Conservation (phyloP, 2,113 vertebrate genomes). For the Scopus umbretta region DNA sequence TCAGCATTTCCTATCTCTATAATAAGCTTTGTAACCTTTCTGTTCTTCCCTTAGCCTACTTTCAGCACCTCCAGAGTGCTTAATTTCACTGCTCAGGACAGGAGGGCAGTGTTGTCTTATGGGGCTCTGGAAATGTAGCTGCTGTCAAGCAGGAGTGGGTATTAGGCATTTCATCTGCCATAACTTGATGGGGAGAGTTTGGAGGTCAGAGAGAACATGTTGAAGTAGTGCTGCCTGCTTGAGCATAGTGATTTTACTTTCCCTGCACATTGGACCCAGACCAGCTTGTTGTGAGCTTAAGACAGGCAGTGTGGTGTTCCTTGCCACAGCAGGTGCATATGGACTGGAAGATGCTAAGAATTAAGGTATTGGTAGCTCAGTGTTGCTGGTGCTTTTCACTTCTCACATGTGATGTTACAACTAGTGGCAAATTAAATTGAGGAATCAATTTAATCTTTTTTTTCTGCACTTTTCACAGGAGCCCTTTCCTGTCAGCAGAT, state of each 20-base stretch:
- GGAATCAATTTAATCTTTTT: not conserved
- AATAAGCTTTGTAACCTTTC: not conserved
- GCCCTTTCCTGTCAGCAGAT: not conserved
- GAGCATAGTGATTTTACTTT: not conserved
- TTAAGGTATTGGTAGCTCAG: not conserved
- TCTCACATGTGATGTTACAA: not conserved
- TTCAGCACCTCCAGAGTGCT: not conserved
- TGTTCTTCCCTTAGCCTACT: slow-evolving; percentile 6
- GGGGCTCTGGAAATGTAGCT: slow-evolving; percentile 2
- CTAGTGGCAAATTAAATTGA: not conserved
- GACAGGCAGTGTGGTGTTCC: not conserved
- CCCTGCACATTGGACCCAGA: not conserved
- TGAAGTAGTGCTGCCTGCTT: not conserved
- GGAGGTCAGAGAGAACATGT: slow-evolving; percentile 23
- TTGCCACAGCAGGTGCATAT: not conserved
- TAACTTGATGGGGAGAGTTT: slow-evolving; percentile 30
- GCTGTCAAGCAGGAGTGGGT: slow-evolving; percentile 1
- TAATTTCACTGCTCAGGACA: not conserved
- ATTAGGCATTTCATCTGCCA: slow-evolving; percentile 25
- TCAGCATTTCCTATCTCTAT: not conserved
- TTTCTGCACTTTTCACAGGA: not conserved
- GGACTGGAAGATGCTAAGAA: not conserved
- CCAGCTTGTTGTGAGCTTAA: not conserved
- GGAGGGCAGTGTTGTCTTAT: slow-evolving; percentile 3
- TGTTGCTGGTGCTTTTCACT: not conserved